Conservation (phyloP, 2,113 vertebrate species). For the Donacobius atricapilla region DNA sequence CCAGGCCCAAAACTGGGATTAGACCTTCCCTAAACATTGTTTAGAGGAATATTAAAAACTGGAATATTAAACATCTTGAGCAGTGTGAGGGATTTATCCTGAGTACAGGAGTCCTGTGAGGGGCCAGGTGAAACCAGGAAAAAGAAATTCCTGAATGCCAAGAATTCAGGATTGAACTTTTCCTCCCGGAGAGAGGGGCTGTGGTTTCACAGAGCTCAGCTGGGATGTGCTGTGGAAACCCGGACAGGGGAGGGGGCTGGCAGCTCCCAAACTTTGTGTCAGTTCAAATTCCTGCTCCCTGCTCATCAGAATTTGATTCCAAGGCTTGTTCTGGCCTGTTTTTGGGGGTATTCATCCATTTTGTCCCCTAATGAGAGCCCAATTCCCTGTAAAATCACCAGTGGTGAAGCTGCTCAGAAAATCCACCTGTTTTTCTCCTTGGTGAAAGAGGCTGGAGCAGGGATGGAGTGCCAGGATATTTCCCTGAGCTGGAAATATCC, state of each 20-base stretch:
- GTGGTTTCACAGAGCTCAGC: not conserved
- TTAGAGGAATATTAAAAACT: not conserved
- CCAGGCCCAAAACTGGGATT: not conserved
- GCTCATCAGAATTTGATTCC: not conserved
- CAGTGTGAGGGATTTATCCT: not conserved
- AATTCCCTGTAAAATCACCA: not conserved
- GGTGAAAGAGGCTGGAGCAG: not conserved
- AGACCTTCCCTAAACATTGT: not conserved
- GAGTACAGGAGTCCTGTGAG: no score
- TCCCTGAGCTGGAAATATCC: no score
- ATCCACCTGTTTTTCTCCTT: not conserved
- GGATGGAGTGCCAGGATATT: not conserved
- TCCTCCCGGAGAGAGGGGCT: not conserved
- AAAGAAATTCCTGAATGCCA: not conserved
- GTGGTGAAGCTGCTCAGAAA: not conserved
- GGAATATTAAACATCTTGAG: not conserved
- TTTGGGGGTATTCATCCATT: not conserved
- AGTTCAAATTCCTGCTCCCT: not conserved
- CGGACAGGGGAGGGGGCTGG: rapidly evolving
- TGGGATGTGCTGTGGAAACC: not conserved
- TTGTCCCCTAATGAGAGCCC: not conserved
- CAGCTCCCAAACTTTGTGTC: not conserved
- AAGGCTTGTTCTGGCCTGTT: not conserved
- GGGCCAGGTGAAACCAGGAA: not conserved
- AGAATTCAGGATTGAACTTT: not conserved